Base-by-base conservation (phyloP, 2,797 vertebrate genomes). In the Margarornis squamiger region DNA sequence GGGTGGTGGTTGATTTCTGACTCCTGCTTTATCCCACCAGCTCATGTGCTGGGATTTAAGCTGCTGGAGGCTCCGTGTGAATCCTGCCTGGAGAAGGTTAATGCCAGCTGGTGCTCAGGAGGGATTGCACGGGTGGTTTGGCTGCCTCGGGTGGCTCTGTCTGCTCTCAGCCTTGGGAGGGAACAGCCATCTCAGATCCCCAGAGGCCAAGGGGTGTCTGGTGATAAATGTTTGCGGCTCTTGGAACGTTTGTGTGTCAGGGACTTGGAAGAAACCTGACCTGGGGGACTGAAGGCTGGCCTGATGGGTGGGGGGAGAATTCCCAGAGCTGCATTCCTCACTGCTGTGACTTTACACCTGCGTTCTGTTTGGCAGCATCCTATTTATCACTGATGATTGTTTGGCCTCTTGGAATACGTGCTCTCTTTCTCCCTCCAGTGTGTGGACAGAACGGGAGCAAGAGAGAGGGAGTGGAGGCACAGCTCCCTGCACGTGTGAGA, bases 241-340 rank as follows among this genome's bases (percentile, higher is more conserved):
- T 88, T 59, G 12, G 19, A 95, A 51, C 36, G 21, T 78, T 86
- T 20, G 3, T 81, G n/a, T 91, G 70, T 83, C 70, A n/a, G 29
- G 73, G 38, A 26, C 65, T 86, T 81, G 86, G 86, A 95, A 82
- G 88, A 92, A 90, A 88, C 52, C 32, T 63, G 88, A 94, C 73
- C 79, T 86, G 58, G n/a, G 66, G 68, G 80, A 23, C 30, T 61
- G 68, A 62, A 63, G 57, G 26, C 39, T 59, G 59, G 51, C 30
- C n/a, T 41, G 39, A 11, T 59, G 21, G 6, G 14, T 15, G 9
- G 23, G 7, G 9, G 17, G 2, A 27, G 27, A 80, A 72, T 21
- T 54, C 26, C 46, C 55, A 2, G 23, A 51, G 38, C 76, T 70
- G 27, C 15, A 4, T 89, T 90, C 29, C 45, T 77, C 8, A 1